phyloP scores from a whole-genome alignment of 2,797 vertebrate genomes.

The Artibeus lituratus region DNA sequence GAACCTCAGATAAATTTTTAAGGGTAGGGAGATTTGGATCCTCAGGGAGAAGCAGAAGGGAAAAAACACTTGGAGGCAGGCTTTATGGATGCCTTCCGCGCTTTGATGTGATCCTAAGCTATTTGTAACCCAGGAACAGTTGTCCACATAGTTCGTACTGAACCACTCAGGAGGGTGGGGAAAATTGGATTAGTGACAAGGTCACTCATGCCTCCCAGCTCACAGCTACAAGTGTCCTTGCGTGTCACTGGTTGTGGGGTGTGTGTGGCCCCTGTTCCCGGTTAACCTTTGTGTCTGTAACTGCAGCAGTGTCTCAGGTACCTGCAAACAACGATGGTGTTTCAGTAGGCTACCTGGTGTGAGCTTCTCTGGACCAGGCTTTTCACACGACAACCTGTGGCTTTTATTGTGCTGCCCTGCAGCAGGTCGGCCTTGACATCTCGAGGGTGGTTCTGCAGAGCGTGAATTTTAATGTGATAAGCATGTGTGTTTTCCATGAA shows the following conservation, averaged over 20 bases:
- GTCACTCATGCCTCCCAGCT: background rate
- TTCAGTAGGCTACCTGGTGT: constrained; percentile 53
- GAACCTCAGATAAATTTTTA: background rate
- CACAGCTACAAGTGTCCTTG: background rate
- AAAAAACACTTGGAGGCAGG: background rate
- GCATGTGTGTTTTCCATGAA: constrained; percentile 44
- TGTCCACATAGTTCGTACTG: background rate
- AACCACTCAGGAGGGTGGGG: background rate
- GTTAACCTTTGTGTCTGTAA: constrained; percentile 37
- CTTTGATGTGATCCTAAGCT: background rate
- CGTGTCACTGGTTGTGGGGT: background rate
- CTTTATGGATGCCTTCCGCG: background rate
- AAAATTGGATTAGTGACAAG: background rate
- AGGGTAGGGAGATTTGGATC: background rate
- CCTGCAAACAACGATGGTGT: constrained; percentile 35
- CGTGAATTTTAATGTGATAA: constrained; percentile 70
- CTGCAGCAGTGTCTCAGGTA: constrained; percentile 16
- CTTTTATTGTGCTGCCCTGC: constrained; percentile 55
- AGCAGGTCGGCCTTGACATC: constrained; percentile 52
- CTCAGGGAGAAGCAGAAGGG: background rate
- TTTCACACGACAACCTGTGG: background rate
- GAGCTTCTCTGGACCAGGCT: constrained; percentile 44
- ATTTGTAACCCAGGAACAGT: background rate
- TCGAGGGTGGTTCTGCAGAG: constrained; percentile 37
- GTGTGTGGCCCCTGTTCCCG: constrained; percentile 17